Conservation (phyloP, 2,888 invertebrate genomes). For the Synergus gifuensis region DNA sequence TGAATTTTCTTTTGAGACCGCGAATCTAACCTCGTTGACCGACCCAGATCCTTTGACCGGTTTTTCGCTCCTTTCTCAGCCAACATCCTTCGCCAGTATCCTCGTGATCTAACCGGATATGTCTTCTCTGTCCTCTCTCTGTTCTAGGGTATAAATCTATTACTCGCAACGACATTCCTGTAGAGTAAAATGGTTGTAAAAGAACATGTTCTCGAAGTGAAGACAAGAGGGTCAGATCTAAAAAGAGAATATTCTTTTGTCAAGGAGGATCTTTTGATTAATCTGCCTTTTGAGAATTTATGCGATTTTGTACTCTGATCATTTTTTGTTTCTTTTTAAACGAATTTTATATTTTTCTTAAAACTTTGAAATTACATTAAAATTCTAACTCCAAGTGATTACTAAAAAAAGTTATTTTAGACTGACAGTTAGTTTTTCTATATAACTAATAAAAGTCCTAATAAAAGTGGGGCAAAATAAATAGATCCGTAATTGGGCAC, state of each 20-base stretch:
- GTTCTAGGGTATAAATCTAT: constrained; percentile 69
- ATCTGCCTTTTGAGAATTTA: too few species aligned
- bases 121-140: constrained; percentile 33
- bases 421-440: too few species aligned
- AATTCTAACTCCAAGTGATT: too few species aligned
- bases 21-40: constrained; percentile 31
- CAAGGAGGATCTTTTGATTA: neutral
- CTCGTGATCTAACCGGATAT: constrained; percentile 20
- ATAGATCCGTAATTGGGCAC: too few species aligned
- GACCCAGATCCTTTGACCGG: constrained; percentile 37
- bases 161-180: constrained; percentile 64
- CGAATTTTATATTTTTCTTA: too few species aligned
- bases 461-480: too few species aligned
- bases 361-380: too few species aligned
- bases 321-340: too few species aligned
- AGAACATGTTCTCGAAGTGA: constrained; percentile 12
- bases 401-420: too few species aligned
- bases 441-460: too few species aligned
- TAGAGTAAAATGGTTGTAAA: constrained; percentile 48
- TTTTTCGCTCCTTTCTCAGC: constrained; percentile 8
- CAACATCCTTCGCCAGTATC: constrained; percentile 14
- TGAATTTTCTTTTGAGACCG: constrained; percentile 44
- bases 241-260: neutral
- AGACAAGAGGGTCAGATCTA: constrained; percentile 7
- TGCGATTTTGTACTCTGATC: too few species aligned